These are phyloP conservation scores for Bostrychus sinensis DNA, from an alignment of 2,113 vertebrate species.

Conservation along the genomic window DNA sequence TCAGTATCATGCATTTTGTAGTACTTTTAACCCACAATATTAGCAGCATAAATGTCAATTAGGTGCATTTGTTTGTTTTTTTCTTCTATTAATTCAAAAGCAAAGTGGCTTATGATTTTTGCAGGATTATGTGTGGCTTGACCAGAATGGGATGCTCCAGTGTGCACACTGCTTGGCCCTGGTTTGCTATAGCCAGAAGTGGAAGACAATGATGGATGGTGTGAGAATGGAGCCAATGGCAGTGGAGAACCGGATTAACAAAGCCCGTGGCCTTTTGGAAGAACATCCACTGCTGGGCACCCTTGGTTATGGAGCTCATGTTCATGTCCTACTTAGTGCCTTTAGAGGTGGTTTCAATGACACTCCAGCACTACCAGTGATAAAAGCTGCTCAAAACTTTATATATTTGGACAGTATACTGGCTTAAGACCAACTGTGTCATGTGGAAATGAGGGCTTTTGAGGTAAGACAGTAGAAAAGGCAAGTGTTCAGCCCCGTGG, in stretches of 20 bases:
- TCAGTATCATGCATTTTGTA: too few relatives aligned
- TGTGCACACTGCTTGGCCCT: background rate
- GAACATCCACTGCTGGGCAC: constrained; percentile 8
- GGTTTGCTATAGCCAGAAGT: constrained; percentile 3
- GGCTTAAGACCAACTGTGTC: background rate
- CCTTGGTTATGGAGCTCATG: constrained; percentile 9
- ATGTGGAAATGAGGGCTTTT: constrained; percentile 2
- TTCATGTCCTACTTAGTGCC: constrained; percentile 5
- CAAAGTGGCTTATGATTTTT: background rate
- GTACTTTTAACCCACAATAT: too few relatives aligned
- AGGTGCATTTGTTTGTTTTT: background rate
- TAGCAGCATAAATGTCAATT: background rate
- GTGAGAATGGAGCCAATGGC: constrained; percentile 8
- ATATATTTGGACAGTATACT: background rate
- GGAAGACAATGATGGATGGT: constrained; percentile 8
- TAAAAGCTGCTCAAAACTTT: background rate
- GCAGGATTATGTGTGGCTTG: background rate
- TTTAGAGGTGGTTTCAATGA: constrained; percentile 9
- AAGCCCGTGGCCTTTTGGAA: constrained; percentile 11
- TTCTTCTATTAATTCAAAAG: background rate
- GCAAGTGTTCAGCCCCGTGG: background rate
- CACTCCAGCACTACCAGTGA: background rate
- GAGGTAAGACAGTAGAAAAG: constrained; percentile 2
- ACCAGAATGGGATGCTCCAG: background rate
- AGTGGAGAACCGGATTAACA: constrained; percentile 9